Evolutionary conservation across 2,797 vertebrate species (phyloP).

Genomic region (Podarcis siculus): DNA sequence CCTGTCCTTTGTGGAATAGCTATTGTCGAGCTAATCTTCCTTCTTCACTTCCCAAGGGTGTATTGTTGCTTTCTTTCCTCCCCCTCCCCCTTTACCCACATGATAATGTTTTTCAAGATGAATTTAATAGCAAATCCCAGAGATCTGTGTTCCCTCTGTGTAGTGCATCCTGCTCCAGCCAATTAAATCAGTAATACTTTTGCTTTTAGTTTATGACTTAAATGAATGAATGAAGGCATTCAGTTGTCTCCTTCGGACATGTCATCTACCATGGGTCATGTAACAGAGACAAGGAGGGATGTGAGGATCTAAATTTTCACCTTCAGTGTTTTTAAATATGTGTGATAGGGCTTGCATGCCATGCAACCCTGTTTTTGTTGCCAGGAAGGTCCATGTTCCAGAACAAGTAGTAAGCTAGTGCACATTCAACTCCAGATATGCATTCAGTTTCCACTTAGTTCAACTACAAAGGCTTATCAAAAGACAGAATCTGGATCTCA

Average conservation of each 20-base stretch:
- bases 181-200: not conserved
- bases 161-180: not conserved
- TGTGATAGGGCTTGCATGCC: not conserved
- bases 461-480: not conserved
- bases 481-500: not conserved
- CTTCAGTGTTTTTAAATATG: not conserved
- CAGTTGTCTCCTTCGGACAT: not conserved
- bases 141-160: not conserved
- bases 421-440: not conserved
- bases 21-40: not conserved
- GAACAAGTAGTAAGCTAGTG: not conserved
- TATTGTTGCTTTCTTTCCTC: too few relatives aligned
- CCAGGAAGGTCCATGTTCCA: slow-evolving; percentile 26
- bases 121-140: not conserved
- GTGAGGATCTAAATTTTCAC: not conserved
- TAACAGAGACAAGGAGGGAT: not conserved
- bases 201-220: not conserved
- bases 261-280: not conserved
- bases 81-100: not conserved
- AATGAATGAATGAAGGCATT: not conserved
- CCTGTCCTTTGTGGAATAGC: not conserved
- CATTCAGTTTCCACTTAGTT: slow-evolving; percentile 11
- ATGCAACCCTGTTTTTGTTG: not conserved
- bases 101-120: not conserved
- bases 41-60: not conserved